Conservation (phyloP, 2,797 vertebrate species). For the Myripristis murdjan region DNA sequence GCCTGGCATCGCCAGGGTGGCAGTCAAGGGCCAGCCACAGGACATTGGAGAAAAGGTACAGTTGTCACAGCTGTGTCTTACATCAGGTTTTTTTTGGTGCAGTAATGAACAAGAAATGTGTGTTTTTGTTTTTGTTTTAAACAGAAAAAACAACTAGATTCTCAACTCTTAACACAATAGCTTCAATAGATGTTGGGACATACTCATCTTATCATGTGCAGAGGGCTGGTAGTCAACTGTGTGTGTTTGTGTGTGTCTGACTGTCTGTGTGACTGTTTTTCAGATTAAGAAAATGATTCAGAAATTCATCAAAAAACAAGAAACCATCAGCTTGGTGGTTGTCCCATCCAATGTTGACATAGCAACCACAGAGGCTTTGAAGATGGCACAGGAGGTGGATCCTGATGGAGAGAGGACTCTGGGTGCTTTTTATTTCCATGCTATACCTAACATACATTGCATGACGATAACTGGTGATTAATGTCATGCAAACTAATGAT, state of each 20-base stretch:
- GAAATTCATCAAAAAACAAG: slow-evolving; percentile 87
- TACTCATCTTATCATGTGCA: too few species aligned
- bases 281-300: slow-evolving; percentile 90
- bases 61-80: too few species aligned
- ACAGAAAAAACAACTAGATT: too few species aligned
- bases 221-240: too few species aligned
- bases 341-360: slow-evolving; percentile 94
- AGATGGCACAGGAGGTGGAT: slow-evolving; percentile 92
- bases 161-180: too few species aligned
- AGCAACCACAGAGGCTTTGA: slow-evolving; percentile 92
- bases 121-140: too few species aligned
- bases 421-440: slow-evolving; percentile 71
- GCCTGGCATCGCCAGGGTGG: slow-evolving; percentile 90
- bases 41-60: slow-evolving; percentile 89
- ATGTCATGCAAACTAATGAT: too few species aligned
- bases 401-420: slow-evolving; percentile 90
- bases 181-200: too few species aligned
- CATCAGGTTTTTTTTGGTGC: too few species aligned
- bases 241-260: too few species aligned
- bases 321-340: slow-evolving; percentile 93
- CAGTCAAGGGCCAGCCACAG: slow-evolving; percentile 87
- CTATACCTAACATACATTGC: neutral
- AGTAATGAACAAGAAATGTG: too few species aligned
- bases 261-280: slow-evolving; percentile 12
- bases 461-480: neutral